Conservation (phyloP, 1,140 invertebrate species). For the Protaetia brevitarsis region DNA sequence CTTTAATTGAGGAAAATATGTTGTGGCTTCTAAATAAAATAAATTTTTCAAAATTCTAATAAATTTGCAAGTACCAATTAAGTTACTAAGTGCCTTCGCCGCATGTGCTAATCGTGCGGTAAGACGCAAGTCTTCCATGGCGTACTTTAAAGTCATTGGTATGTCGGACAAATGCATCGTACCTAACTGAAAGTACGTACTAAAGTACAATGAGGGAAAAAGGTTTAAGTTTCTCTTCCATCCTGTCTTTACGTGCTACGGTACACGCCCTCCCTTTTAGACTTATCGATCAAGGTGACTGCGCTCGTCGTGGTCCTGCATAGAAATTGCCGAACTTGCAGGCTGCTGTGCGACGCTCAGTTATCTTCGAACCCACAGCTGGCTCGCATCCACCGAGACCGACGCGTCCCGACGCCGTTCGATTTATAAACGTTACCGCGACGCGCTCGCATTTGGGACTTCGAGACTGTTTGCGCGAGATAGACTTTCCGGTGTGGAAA, state of each 20-base stretch:
- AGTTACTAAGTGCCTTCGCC: too few relatives aligned
- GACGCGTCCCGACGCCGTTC: neutral
- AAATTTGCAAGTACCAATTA: too few relatives aligned
- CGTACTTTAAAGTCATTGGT: too few relatives aligned
- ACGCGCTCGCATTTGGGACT: neutral
- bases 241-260: neutral
- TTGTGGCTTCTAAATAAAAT: too few relatives aligned
- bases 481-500: neutral
- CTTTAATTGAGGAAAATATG: too few relatives aligned
- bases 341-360: conserved; percentile 1
- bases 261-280: conserved; percentile 15
- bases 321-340: conserved; percentile 13
- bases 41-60: too few relatives aligned
- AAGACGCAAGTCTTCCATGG: too few relatives aligned
- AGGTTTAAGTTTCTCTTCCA: neutral
- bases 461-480: neutral
- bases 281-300: conserved; percentile 15
- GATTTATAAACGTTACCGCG: neutral
- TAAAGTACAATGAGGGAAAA: neutral
- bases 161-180: too few relatives aligned
- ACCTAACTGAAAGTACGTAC: too few relatives aligned
- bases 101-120: too few relatives aligned
- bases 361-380: neutral
- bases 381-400: neutral
- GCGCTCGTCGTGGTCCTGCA: conserved; percentile 9